Percentiles rank a stretch among this genome's conserved stretches.
Evolutionary conservation across 2,888 invertebrate species (phyloP).

Genomic region (Dryocosmus kuriphilus): DNA sequence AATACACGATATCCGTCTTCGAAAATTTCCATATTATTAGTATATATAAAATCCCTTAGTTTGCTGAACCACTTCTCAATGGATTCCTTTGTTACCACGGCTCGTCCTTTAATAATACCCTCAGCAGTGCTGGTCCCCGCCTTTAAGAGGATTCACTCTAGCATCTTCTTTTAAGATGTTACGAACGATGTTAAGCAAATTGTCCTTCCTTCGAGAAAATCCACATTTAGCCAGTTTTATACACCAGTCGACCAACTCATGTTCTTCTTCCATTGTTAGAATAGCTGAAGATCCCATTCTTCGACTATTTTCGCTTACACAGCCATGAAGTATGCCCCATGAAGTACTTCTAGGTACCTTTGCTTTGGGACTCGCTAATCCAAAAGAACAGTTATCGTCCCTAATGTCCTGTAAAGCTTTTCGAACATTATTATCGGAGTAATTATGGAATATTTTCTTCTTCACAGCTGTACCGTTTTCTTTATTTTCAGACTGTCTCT

Average conservation of each 20-base stretch:
- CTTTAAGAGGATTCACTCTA: conserved; percentile 54
- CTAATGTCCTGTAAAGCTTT: too few species aligned
- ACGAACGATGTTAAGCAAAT: background rate
- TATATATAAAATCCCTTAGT: conserved; percentile 49
- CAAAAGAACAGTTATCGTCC: background rate
- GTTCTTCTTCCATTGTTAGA: conserved; percentile 2
- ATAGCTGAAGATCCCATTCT: background rate
- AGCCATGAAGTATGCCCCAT: background rate
- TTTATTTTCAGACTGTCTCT: too few species aligned
- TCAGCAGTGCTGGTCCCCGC: conserved; percentile 48
- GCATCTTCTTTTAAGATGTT: background rate
- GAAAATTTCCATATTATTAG: conserved; percentile 46
- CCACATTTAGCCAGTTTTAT: conserved; percentile 13
- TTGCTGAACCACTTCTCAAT: conserved; percentile 60
- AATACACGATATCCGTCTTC: conserved; percentile 50
- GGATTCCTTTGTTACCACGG: conserved; percentile 56
- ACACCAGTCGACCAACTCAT: background rate
- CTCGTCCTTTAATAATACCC: conserved; percentile 56
- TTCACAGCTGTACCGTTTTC: too few species aligned
- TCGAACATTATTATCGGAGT: too few species aligned
- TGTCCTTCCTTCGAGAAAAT: background rate
- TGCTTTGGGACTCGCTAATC: background rate
- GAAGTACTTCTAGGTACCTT: background rate
- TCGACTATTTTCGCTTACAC: background rate
- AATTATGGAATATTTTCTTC: too few species aligned